Evolutionary conservation across 2,797 vertebrate species (phyloP).

Genomic region (Poeciliopsis presidionis): DNA sequence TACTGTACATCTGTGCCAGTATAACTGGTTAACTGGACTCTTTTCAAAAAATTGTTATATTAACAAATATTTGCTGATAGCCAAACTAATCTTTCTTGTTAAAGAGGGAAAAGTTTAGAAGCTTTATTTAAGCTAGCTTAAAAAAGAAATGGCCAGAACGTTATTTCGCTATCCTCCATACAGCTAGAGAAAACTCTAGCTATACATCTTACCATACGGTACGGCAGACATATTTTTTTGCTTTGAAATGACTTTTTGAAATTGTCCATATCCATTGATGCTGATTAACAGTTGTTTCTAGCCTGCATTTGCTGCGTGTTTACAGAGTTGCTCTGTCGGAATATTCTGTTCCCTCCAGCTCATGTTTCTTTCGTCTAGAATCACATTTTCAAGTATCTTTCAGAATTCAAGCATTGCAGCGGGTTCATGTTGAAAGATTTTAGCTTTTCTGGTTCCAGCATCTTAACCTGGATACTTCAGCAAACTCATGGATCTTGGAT

Average conservation of each 20-base stretch:
- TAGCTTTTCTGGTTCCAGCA: not conserved
- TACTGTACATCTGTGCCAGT: not conserved
- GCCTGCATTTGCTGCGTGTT: not conserved
- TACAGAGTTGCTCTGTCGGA: not conserved
- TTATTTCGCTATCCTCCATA: not conserved
- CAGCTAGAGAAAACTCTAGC: not conserved
- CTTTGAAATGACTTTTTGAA: not conserved
- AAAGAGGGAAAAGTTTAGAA: not conserved
- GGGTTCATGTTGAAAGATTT: not conserved
- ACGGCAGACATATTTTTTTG: not conserved
- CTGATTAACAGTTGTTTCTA: not conserved
- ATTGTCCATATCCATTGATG: not conserved
- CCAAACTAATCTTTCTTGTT: not conserved
- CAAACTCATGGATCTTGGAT: not conserved
- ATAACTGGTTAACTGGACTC: not conserved
- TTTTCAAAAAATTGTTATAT: not conserved
- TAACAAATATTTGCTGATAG: not conserved
- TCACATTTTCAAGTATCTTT: not conserved
- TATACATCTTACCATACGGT: not conserved
- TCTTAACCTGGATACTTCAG: not conserved
- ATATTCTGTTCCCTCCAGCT: too few species aligned
- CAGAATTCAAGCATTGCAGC: not conserved
- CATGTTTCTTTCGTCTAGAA: not conserved
- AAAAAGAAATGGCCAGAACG: too few species aligned
- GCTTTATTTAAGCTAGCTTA: not conserved